Percentiles rank a stretch among this genome's conserved stretches.
These are phyloP conservation scores for Acrobeloides nanus DNA, from an alignment of 2,888 invertebrate genomes.

Conservation along the genomic window DNA sequence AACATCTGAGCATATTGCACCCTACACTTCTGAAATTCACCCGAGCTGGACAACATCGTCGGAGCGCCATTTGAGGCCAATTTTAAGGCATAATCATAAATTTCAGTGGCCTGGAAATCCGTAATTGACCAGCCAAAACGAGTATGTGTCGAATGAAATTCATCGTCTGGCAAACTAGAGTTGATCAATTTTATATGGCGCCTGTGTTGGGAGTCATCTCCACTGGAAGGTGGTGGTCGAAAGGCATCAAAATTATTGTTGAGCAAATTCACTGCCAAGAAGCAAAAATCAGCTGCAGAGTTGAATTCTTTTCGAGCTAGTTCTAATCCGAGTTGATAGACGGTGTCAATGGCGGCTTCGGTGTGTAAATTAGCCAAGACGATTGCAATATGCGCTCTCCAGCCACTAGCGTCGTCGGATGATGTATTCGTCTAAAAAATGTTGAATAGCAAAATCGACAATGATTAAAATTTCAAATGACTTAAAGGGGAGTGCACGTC, in stretches of 20 bases:
- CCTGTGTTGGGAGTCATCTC: conserved; percentile 26
- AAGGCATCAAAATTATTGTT: conserved; percentile 19
- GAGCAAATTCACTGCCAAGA: conserved; percentile 70
- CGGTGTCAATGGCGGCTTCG: conserved; percentile 33
- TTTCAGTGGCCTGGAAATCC: conserved; percentile 51
- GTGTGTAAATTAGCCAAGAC: conserved; percentile 68
- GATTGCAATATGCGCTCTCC: conserved; percentile 93
- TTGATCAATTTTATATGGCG: conserved; percentile 42
- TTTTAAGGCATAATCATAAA: conserved; percentile 43
- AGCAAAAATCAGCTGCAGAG: conserved; percentile 90
- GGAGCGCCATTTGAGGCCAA: conserved; percentile 25
- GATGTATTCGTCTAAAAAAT: conserved; percentile 27
- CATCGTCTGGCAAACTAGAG: conserved; percentile 47
- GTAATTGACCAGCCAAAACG: conserved; percentile 38
- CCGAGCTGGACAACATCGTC: conserved; percentile 27
- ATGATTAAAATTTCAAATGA: conserved; percentile 2
- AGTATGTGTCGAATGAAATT: conserved; percentile 20
- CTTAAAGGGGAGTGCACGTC: too few relatives aligned
- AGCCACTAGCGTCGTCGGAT: conserved; percentile 65
- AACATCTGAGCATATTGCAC: conserved; percentile 42
- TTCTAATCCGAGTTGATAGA: conserved; percentile 41
- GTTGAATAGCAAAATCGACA: too few relatives aligned
- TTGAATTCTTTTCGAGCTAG: conserved; percentile 66
- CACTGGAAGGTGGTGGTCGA: conserved; percentile 11
- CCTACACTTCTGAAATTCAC: conserved; percentile 30